Conservation (phyloP, 2,113 vertebrate species). For the Panthera uncia region DNA sequence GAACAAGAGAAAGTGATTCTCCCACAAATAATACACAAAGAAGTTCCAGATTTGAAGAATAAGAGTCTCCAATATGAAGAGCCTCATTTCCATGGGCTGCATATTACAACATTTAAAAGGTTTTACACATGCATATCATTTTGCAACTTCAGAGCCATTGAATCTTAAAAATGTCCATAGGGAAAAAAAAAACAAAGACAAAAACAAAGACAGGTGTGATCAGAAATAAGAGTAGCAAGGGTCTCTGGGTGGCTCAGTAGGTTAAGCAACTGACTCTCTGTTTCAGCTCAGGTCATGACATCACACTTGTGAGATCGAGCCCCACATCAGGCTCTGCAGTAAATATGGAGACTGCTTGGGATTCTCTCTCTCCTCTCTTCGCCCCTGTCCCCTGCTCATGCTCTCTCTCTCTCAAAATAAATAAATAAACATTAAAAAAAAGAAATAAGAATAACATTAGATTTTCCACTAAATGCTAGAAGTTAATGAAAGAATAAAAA, state of each 20-base stretch:
- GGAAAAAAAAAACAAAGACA: not conserved
- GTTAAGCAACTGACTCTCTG: too few relatives aligned
- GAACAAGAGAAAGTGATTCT: not conserved
- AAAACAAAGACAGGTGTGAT: not conserved
- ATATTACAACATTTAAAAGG: not conserved
- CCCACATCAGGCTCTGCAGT: too few relatives aligned
- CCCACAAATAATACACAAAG: not conserved
- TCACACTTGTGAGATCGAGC: too few relatives aligned
- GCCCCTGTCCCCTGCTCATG: too few relatives aligned
- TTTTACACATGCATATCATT: not conserved
- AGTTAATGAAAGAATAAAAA: not conserved
- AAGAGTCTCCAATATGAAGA: not conserved
- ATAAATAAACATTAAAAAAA: too few relatives aligned
- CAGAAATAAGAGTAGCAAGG: not conserved
- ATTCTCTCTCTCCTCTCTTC: too few relatives aligned
- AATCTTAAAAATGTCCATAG: not conserved
- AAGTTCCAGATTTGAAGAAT: not conserved
- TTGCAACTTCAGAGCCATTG: not conserved
- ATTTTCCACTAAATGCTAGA: not conserved
- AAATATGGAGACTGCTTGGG: too few relatives aligned
- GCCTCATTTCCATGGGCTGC: not conserved
- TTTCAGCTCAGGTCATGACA: too few relatives aligned
- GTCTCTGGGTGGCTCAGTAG: too few relatives aligned
- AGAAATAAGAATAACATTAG: not conserved
- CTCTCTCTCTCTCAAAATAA: too few relatives aligned